Evolutionary conservation across 2,113 vertebrate genomes (phyloP).

Genomic region (Aix galericulata): DNA sequence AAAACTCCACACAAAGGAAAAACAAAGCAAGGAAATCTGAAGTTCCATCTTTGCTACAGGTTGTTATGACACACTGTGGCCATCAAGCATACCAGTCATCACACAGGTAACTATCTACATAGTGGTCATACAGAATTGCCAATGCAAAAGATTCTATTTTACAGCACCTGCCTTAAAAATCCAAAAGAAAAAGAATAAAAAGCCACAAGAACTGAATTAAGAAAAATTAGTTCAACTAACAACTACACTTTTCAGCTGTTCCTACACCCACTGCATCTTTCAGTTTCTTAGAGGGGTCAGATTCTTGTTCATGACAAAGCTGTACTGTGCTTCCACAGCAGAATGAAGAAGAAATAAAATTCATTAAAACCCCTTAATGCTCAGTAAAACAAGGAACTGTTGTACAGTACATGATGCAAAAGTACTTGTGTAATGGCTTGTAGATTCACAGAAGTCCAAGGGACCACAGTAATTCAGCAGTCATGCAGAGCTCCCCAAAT

Average conservation of each 20-base stretch:
- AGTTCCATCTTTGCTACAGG: not conserved
- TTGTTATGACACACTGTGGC: slow-evolving; percentile 37
- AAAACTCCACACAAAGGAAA: slow-evolving; percentile 5
- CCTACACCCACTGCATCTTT: not conserved
- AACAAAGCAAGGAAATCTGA: not conserved
- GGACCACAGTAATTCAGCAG: not conserved
- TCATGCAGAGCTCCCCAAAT: not conserved
- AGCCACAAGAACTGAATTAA: not conserved
- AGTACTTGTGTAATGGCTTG: not conserved
- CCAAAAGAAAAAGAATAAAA: not conserved
- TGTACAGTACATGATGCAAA: too few species aligned
- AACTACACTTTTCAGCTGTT: not conserved
- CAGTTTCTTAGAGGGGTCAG: not conserved
- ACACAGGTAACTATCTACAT: slow-evolving; percentile 42
- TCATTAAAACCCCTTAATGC: not conserved
- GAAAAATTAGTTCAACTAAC: not conserved
- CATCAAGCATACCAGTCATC: slow-evolving; percentile 3
- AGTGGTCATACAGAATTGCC: not conserved
- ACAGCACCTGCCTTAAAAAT: not conserved
- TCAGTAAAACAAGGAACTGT: not conserved
- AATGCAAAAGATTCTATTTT: not conserved
- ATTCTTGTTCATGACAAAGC: not conserved
- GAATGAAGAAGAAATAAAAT: not conserved
- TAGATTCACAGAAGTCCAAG: not conserved
- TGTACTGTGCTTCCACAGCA: not conserved